phyloP scores from a whole-genome alignment of 2,113 vertebrate genomes.

The Barnardius zonarius region DNA sequence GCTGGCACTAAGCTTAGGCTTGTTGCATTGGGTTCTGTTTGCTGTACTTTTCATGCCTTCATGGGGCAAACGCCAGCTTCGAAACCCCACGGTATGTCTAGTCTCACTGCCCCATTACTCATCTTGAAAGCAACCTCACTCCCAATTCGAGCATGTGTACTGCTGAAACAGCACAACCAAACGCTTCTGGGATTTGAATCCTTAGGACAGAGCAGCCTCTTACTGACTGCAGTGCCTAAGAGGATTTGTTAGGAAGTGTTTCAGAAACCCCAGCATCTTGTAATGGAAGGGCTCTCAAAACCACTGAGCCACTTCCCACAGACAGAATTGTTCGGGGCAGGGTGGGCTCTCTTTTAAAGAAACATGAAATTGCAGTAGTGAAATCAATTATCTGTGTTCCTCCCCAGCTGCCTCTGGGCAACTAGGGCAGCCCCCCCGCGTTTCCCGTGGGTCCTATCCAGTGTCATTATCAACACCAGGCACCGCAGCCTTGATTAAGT shows the following conservation, averaged over 20 bases:
- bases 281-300: neutral
- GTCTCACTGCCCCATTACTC: neutral
- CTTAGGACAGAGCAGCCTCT: neutral
- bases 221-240: neutral
- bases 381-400: slow-evolving; percentile 43
- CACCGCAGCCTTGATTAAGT: neutral
- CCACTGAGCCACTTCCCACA: neutral
- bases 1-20: neutral
- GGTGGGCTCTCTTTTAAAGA: neutral
- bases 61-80: neutral
- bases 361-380: neutral
- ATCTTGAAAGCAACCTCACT: neutral
- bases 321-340: neutral
- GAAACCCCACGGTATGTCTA: neutral
- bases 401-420: neutral
- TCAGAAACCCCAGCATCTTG: neutral
- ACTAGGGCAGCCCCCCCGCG: neutral
- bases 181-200: neutral
- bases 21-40: neutral
- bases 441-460: neutral
- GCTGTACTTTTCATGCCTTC: neutral
- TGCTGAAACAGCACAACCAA: neutral
- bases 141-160: neutral
- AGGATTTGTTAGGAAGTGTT: neutral
- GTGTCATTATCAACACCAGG: slow-evolving; percentile 22